phyloP scores from a whole-genome alignment of 2,797 vertebrate species.

The Clarias fuscus region DNA sequence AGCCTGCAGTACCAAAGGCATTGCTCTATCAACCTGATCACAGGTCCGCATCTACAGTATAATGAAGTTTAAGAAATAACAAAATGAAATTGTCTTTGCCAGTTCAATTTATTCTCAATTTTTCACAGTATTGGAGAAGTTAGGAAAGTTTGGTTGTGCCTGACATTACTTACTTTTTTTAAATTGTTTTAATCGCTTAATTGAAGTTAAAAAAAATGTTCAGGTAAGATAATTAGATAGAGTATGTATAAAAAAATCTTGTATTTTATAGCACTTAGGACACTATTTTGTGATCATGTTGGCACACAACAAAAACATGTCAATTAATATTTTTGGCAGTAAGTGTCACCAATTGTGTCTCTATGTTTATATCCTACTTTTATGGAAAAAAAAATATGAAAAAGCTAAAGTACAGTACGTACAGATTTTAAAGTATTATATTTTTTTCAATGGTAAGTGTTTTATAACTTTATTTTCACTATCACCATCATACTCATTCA shows the following conservation, averaged over 20 bases:
- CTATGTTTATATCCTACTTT: conserved; percentile 4
- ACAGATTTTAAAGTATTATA: neutral
- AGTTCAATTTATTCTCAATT: neutral
- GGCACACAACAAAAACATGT: neutral
- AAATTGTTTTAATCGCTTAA: neutral
- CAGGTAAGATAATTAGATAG: neutral
- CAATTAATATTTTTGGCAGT: neutral
- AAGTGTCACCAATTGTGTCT: neutral
- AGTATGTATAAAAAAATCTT: neutral
- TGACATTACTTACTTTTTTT: neutral
- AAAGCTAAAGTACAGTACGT: neutral
- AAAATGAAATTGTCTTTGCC: neutral
- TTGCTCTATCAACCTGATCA: neutral
- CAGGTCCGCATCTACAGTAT: neutral
- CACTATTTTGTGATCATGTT: neutral
- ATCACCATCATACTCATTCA: neutral
- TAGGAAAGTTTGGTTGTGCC: neutral
- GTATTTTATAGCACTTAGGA: neutral
- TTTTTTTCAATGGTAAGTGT: neutral
- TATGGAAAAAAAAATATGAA: neutral
- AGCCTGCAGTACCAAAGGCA: neutral
- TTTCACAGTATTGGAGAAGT: neutral
- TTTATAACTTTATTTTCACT: neutral
- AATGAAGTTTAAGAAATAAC: neutral
- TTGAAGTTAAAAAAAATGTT: neutral